Evolutionary conservation across 1,140 invertebrate species (phyloP).

Genomic region (Pseudomyrmex dendroicus): DNA sequence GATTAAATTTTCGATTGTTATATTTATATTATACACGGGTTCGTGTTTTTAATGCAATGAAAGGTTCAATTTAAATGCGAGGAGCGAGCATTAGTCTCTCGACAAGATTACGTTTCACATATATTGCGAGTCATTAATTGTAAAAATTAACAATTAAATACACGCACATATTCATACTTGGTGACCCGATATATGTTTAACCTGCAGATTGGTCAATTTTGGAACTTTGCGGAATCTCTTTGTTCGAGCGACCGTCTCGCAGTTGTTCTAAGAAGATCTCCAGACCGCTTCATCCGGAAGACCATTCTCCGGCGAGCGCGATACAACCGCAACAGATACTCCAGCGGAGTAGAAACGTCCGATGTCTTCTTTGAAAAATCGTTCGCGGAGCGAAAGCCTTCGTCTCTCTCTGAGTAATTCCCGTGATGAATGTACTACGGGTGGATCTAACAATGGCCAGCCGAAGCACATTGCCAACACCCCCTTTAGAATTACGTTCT

Average conservation of each 20-base stretch:
- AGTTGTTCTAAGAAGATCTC: constrained; percentile 59
- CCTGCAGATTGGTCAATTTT: constrained; percentile 25
- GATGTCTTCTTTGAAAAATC: constrained; percentile 69
- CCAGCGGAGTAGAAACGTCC: constrained; percentile 48
- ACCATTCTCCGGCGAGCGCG: constrained; percentile 18
- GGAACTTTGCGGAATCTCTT: constrained; percentile 30
- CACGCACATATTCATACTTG: not conserved
- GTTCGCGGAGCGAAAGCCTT: constrained; percentile 18
- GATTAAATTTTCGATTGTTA: constrained; percentile 43
- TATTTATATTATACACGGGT: constrained; percentile 10
- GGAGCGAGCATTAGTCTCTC: too few species aligned
- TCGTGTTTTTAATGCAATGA: constrained; percentile 35
- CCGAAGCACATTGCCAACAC: constrained; percentile 25
- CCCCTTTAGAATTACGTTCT: constrained; percentile 26
- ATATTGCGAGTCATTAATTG: too few species aligned
- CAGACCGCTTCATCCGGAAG: constrained; percentile 46
- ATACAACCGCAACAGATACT: constrained; percentile 52
- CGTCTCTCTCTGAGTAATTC: constrained; percentile 49
- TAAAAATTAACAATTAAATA: not conserved
- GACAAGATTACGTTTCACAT: too few species aligned
- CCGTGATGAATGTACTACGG: constrained; percentile 59
- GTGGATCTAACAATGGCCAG: constrained; percentile 53
- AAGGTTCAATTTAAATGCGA: constrained; percentile 13
- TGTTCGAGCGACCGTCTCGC: constrained; percentile 15
- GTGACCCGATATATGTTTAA: constrained; percentile 16